A percentile compares a stretch with the other conserved stretches of the same genome.
These are phyloP conservation scores for Hycleus phaleratus DNA, from an alignment of 1,140 invertebrate species.

Conservation along the genomic window DNA sequence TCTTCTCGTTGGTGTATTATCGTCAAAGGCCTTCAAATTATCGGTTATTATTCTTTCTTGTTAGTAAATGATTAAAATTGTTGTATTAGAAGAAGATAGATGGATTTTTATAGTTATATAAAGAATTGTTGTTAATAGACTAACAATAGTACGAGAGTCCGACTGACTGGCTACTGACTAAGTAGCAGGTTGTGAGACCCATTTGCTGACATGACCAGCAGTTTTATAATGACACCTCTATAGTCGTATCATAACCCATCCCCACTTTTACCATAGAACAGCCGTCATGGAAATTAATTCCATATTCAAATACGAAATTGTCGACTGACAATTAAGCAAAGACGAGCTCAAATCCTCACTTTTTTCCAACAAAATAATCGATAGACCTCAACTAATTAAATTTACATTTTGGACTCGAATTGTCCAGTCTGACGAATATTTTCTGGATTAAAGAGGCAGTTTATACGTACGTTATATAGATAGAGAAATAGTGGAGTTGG, in stretches of 20 bases:
- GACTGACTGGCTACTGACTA: slow-evolving; percentile 39
- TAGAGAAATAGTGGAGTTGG: neutral
- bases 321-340: too few species aligned
- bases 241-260: slow-evolving; percentile 33
- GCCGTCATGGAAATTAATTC: slow-evolving; percentile 39
- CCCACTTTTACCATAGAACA: slow-evolving; percentile 28
- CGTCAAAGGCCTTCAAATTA: neutral
- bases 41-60: neutral
- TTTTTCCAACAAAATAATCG: too few species aligned
- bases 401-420: neutral
- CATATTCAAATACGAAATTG: slow-evolving; percentile 23
- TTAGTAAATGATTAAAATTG: neutral
- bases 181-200: slow-evolving; percentile 37
- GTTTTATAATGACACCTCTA: slow-evolving; percentile 39
- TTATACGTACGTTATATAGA: neutral
- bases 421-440: neutral
- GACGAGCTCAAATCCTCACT: too few species aligned
- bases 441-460: neutral
- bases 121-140: slow-evolving; percentile 24
- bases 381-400: too few species aligned
- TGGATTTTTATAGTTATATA: slow-evolving; percentile 5
- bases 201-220: slow-evolving; percentile 40
- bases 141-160: slow-evolving; percentile 30
- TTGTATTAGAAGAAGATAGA: slow-evolving; percentile 1
- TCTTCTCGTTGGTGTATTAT: neutral